A percentile compares a stretch with the other conserved stretches of the same genome.
These are phyloP conservation scores for Drosophila prostipennis DNA, from an alignment of 2,888 invertebrate genomes.

Conservation along the genomic window DNA sequence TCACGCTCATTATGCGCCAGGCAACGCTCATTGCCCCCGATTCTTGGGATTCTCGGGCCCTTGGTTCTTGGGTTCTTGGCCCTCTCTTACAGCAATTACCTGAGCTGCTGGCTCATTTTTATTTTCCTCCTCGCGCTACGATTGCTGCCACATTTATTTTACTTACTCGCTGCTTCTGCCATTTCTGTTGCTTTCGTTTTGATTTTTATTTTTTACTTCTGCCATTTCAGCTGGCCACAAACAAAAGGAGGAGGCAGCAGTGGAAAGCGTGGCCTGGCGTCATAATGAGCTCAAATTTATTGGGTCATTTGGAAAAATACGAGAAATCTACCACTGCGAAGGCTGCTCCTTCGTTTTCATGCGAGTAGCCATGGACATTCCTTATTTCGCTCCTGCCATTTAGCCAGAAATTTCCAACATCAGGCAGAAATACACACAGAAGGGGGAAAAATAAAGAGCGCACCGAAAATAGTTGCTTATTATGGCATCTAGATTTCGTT, in stretches of 20 bases:
- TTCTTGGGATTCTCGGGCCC: not conserved
- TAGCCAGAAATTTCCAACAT: slow-evolving; percentile 39
- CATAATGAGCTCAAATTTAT: slow-evolving; percentile 79
- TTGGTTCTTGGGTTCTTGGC: slow-evolving; percentile 3
- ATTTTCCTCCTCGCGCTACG: slow-evolving; percentile 47
- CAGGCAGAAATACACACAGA: slow-evolving; percentile 11
- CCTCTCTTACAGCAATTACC: slow-evolving; percentile 72
- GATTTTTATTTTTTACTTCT: slow-evolving; percentile 18
- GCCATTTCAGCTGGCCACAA: slow-evolving; percentile 64
- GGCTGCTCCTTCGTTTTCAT: slow-evolving; percentile 14
- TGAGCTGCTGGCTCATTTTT: slow-evolving; percentile 56
- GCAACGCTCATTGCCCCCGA: slow-evolving; percentile 52
- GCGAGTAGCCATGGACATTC: slow-evolving; percentile 35
- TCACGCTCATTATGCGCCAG: slow-evolving; percentile 75
- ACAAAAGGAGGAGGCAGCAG: slow-evolving; percentile 40
- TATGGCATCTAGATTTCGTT: slow-evolving; percentile 65
- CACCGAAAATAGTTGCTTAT: slow-evolving; percentile 66
- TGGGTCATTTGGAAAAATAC: slow-evolving; percentile 78
- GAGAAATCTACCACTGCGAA: slow-evolving; percentile 62
- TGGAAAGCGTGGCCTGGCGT: slow-evolving; percentile 73
- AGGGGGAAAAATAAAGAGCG: slow-evolving; percentile 17
- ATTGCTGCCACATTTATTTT: slow-evolving; percentile 69
- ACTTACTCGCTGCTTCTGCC: slow-evolving; percentile 46
- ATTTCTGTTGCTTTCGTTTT: slow-evolving; percentile 16
- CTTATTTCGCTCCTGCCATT: slow-evolving; percentile 46